Evolutionary conservation across 2,797 vertebrate genomes (phyloP).

Genomic region (Sphenopsis melanotis): DNA sequence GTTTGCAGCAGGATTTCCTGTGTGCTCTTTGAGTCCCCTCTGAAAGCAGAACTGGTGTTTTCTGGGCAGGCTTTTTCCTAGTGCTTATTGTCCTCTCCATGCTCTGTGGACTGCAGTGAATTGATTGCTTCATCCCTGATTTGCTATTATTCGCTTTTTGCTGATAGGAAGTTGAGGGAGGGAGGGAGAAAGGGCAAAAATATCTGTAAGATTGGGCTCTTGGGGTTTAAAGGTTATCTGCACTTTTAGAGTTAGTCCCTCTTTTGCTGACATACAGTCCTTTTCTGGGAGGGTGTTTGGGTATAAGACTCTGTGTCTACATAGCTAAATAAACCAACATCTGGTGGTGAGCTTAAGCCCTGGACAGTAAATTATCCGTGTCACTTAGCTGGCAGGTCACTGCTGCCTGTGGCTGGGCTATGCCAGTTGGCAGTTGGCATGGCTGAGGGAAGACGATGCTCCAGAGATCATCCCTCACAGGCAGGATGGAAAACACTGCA

Average conservation of each 20-base stretch:
- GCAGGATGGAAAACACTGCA: background rate
- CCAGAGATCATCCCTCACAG: background rate
- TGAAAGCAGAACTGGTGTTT: constrained; percentile 27
- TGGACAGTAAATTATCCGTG: background rate
- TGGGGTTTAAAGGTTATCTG: background rate
- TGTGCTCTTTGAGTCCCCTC: background rate
- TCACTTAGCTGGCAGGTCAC: background rate
- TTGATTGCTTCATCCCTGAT: background rate
- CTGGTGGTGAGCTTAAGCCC: background rate
- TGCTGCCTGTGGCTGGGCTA: background rate
- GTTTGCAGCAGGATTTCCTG: background rate
- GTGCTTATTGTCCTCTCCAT: background rate
- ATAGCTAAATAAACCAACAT: background rate
- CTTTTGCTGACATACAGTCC: background rate
- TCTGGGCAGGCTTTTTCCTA: background rate
- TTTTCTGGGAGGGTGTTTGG: background rate
- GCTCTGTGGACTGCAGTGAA: background rate
- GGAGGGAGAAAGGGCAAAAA: background rate
- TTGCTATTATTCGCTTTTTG: background rate
- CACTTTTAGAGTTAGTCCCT: background rate
- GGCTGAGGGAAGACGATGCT: background rate
- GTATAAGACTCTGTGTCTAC: background rate
- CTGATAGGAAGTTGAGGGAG: background rate
- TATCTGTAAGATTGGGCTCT: background rate
- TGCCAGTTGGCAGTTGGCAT: background rate